phyloP scores from a whole-genome alignment of 2,888 invertebrate species.

The Drosophila cyrtoloma region DNA sequence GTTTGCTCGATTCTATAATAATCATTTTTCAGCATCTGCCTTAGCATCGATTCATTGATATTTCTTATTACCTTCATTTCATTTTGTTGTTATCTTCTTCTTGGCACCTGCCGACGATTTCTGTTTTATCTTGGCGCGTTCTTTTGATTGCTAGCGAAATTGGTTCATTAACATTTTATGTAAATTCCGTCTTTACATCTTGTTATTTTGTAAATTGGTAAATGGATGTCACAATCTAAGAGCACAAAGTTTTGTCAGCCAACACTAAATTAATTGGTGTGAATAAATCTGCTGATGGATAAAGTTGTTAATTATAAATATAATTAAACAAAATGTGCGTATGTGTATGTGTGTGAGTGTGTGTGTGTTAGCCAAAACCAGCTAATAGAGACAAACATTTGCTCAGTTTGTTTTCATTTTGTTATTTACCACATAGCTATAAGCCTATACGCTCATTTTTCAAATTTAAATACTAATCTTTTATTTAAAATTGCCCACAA shows the following conservation, averaged over 20 bases:
- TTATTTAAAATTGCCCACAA: neutral
- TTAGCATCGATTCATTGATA: constrained; percentile 28
- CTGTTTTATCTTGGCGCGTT: constrained; percentile 61
- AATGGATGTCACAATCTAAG: constrained; percentile 35
- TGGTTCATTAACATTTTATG: constrained; percentile 70
- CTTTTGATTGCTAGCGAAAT: constrained; percentile 52
- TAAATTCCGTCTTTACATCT: constrained; percentile 38
- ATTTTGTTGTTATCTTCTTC: constrained; percentile 19
- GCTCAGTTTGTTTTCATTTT: neutral
- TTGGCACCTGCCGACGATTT: constrained; percentile 51
- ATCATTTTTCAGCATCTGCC: constrained; percentile 18
- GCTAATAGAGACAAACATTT: neutral
- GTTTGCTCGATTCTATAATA: constrained; percentile 5
- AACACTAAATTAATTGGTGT: constrained; percentile 15
- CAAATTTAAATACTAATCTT: neutral
- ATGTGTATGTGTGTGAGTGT: neutral
- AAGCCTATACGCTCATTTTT: neutral
- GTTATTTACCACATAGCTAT: neutral
- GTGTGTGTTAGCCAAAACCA: neutral
- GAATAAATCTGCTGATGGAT: constrained; percentile 39
- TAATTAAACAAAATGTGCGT: neutral
- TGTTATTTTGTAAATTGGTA: constrained; percentile 23
- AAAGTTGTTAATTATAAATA: constrained; percentile 54
- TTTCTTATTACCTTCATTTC: constrained; percentile 35
- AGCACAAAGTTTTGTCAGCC: neutral